A percentile compares a stretch with the other conserved stretches of the same genome.
Evolutionary conservation across 2,888 invertebrate genomes (phyloP).

Genomic region (Agonum fuliginosum): DNA sequence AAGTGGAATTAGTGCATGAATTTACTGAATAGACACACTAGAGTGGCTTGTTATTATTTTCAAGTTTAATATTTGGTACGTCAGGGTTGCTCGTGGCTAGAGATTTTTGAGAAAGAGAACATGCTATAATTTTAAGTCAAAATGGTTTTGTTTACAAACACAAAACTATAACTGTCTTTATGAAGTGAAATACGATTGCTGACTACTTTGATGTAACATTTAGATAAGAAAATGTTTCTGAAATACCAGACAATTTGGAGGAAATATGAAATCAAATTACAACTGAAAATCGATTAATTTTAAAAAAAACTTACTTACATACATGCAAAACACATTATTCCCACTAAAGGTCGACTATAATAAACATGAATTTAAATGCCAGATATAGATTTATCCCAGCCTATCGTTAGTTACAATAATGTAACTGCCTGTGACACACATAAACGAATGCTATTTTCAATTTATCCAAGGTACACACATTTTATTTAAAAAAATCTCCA

Average conservation of each 20-base stretch:
- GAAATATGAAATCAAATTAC: not conserved
- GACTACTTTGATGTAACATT: not conserved
- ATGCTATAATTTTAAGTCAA: not conserved
- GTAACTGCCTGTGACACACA: no score
- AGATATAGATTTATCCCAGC: no score
- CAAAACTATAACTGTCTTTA: not conserved
- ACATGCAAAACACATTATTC: no score
- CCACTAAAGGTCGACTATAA: no score
- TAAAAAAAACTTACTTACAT: no score
- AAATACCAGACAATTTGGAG: not conserved
- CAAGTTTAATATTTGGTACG: not conserved
- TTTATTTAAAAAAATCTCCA: no score
- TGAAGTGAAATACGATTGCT: not conserved
- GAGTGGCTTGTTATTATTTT: not conserved
- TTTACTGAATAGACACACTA: not conserved
- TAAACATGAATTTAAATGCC: no score
- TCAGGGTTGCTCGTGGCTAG: no score
- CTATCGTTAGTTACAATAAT: no score
- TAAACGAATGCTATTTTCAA: no score
- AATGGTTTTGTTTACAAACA: conserved; percentile 4
- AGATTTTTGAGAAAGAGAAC: not conserved
- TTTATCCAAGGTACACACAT: no score
- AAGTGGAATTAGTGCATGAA: not conserved
- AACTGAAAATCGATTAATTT: no score
- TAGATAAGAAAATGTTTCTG: not conserved